Evolutionary conservation across 2,888 invertebrate species (phyloP).

Genomic region (Andrena praecox): DNA sequence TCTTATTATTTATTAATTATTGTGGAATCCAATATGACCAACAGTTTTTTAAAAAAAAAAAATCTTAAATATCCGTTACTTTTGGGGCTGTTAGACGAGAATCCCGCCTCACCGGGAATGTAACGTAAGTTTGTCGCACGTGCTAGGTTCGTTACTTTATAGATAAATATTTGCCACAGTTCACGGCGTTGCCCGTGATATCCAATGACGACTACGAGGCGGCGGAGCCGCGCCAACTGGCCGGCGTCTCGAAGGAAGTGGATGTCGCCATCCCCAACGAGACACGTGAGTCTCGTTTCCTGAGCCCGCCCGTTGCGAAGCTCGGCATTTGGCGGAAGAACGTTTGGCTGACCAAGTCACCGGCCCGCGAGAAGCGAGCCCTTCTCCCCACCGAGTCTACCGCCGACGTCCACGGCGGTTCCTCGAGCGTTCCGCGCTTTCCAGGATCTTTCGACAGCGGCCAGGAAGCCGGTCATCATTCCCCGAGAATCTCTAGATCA

Average conservation of each 20-base stretch:
- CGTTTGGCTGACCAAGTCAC: slow-evolving; percentile 78
- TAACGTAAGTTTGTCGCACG: too few species aligned
- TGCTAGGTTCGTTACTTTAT: neutral
- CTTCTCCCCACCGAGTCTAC: neutral
- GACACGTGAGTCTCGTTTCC: slow-evolving; percentile 68
- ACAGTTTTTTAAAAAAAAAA: too few species aligned
- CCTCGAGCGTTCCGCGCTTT: slow-evolving; percentile 20
- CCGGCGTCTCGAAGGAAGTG: slow-evolving; percentile 74
- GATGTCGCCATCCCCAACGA: slow-evolving; percentile 78
- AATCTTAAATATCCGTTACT: too few species aligned
- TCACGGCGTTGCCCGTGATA: slow-evolving; percentile 21
- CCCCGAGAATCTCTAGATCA: slow-evolving; percentile 35
- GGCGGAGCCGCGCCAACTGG: slow-evolving; percentile 76
- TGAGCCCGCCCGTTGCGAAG: slow-evolving; percentile 59
- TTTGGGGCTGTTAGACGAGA: too few species aligned
- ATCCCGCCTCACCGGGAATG: too few species aligned
- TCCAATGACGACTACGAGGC: slow-evolving; percentile 70
- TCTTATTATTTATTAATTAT: too few species aligned
- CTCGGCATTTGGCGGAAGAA: slow-evolving; percentile 78
- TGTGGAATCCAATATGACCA: too few species aligned
- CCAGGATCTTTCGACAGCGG: slow-evolving; percentile 32
- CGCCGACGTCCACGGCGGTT: neutral
- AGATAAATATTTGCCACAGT: slow-evolving; percentile 8
- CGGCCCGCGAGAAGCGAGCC: slow-evolving; percentile 56
- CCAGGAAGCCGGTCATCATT: slow-evolving; percentile 11